These are phyloP conservation scores for Cetoscarus ocellatus DNA, from an alignment of 2,797 vertebrate species.

Conservation along the genomic window DNA sequence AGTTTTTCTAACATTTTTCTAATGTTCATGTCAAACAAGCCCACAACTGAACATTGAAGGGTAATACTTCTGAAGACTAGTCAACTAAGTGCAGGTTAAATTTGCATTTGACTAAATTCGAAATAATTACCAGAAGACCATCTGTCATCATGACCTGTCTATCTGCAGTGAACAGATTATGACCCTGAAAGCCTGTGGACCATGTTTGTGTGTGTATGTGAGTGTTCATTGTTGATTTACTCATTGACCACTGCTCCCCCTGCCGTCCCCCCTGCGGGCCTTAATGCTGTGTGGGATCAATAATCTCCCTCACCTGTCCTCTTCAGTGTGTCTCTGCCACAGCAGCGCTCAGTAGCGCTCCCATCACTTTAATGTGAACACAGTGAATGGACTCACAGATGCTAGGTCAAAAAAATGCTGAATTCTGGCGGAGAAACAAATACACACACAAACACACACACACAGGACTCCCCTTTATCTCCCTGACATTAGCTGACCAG, in stretches of 20 bases:
- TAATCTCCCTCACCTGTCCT: constrained; percentile 56
- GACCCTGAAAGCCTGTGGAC: constrained; percentile 49
- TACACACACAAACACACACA: constrained; percentile 7
- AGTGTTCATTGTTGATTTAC: constrained; percentile 60
- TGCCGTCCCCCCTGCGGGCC: constrained; percentile 59
- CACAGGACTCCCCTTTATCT: constrained; percentile 39
- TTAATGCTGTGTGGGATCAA: constrained; percentile 68
- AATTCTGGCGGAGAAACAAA: constrained; percentile 17
- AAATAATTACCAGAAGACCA: too few species aligned
- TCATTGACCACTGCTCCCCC: constrained; percentile 64
- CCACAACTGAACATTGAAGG: too few species aligned
- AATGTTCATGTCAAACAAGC: too few species aligned
- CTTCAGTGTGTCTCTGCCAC: constrained; percentile 35
- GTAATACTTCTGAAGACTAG: too few species aligned
- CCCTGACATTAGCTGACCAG: constrained; percentile 78
- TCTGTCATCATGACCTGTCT: constrained; percentile 35
- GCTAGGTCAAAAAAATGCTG: neutral
- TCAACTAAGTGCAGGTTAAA: too few species aligned
- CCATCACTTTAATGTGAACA: constrained; percentile 35
- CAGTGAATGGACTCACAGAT: constrained; percentile 20
- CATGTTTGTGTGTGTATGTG: constrained; percentile 27
- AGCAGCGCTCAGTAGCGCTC: constrained; percentile 27
- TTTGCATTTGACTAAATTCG: too few species aligned
- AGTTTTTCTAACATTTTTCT: too few species aligned
- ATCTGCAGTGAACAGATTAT: constrained; percentile 36